phyloP scores from a whole-genome alignment of 2,888 invertebrate species.

The Cantharis rufa region DNA sequence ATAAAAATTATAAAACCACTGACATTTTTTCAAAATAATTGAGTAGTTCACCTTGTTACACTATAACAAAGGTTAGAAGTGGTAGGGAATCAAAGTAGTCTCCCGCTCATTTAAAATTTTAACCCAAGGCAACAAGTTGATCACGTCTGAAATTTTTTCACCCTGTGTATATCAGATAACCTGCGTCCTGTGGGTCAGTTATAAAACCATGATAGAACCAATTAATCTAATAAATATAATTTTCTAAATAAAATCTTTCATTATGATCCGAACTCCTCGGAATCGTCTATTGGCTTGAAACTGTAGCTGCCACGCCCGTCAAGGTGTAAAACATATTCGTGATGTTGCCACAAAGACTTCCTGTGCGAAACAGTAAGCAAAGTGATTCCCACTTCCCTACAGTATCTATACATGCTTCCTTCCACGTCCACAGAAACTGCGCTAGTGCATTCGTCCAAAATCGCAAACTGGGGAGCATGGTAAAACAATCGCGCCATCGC shows the following conservation, averaged over 20 bases:
- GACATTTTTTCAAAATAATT: background rate
- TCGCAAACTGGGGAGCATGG: slow-evolving; percentile 97
- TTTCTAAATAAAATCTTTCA: background rate
- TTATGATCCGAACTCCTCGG: slow-evolving; percentile 94
- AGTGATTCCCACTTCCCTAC: slow-evolving; percentile 85
- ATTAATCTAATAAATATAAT: background rate
- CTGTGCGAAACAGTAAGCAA: slow-evolving; percentile 97
- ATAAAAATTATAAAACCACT: background rate
- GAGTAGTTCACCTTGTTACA: background rate
- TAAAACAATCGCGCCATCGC: slow-evolving; percentile 99
- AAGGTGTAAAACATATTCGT: slow-evolving; percentile 94
- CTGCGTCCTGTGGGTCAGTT: background rate
- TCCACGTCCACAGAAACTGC: slow-evolving; percentile 99
- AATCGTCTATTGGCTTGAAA: slow-evolving; percentile 85
- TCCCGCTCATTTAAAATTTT: background rate
- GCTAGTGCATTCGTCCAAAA: slow-evolving; percentile 97
- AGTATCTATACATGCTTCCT: slow-evolving; percentile 95
- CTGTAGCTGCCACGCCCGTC: slow-evolving; percentile 92
- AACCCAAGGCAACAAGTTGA: background rate
- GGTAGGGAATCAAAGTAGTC: background rate
- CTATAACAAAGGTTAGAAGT: background rate
- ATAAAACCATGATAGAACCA: background rate
- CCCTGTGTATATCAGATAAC: background rate
- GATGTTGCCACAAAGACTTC: slow-evolving; percentile 96
- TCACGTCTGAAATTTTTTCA: background rate